Base-by-base conservation (phyloP, 2,797 vertebrate species). In the Aeoliscus strigatus region DNA sequence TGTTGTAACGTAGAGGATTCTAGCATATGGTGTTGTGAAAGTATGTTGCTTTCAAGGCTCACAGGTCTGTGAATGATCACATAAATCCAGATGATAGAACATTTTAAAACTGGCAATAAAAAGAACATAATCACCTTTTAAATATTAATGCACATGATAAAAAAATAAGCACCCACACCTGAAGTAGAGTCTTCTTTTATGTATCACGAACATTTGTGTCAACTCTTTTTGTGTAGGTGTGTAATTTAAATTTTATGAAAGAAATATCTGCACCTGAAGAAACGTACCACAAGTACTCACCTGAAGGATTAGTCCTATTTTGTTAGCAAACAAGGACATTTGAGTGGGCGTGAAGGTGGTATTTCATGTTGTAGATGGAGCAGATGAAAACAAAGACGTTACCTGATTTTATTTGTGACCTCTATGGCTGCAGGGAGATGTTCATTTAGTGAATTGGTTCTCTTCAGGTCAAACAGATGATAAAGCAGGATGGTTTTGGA, bases 21-120 rank as follows among this genome's bases (percentile, higher is more conserved):
- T 36, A 16, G 30, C 27, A 35, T 61, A 23, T 26, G 14, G 7
- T 10, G 1, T 43, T 29, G 31, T 27, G 3, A 33, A 39, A 47
- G 14, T 17, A 40, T 49, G 5, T 13, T 32, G 8, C 21, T 11
- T 40, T 49, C 2, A n/a, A 32, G n/a, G 31, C 25, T 43, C 23
- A 18, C 15, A 27, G 11, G n/a, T 35, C 11, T 34, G 12, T 54
- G 24, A 58, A 23, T 54, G 6, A 24, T 27, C 3, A 44, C 38
- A 29, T 44, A 35, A 48, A 34, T 16, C 16, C n/a, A 14, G 9
- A 39, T 32, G 4, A 3, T 37, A 32, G 41, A 1, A 6, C 28
- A n/a, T n/a, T 23, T 14, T 62, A 38, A 58, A 51, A 44, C 5
- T 21, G 16, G 27, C 30, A 6, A 25, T 54, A 52, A 54, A 49